A percentile compares a stretch with the other conserved stretches of the same genome.
These are phyloP conservation scores for Abrostola triplasia DNA, from an alignment of 2,888 invertebrate genomes.

Conservation along the genomic window DNA sequence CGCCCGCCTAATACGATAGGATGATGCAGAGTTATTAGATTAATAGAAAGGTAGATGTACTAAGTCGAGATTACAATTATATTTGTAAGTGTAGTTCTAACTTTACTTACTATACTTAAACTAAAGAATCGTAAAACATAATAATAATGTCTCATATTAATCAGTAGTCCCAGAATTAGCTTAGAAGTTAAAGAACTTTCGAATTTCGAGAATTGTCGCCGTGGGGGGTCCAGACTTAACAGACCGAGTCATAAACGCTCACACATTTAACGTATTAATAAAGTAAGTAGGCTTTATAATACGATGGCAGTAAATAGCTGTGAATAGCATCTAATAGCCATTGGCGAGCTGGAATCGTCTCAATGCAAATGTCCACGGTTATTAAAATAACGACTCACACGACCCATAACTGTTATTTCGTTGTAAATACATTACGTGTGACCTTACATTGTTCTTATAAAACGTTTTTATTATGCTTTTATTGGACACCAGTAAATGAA, in stretches of 20 bases:
- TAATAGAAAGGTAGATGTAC: too few species aligned
- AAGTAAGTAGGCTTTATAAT: constrained; percentile 37
- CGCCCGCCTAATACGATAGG: too few species aligned
- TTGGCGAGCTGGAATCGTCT: constrained; percentile 31
- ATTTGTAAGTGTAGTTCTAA: too few species aligned
- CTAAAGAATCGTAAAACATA: too few species aligned
- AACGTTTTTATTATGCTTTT: constrained; percentile 19
- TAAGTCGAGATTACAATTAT: too few species aligned
- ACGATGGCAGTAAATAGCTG: constrained; percentile 31
- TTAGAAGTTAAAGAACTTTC: constrained; percentile 5
- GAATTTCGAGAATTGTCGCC: constrained; percentile 9
- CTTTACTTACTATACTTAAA: too few species aligned
- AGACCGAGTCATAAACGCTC: constrained; percentile 38
- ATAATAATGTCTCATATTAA: too few species aligned
- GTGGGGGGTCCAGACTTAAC: constrained; percentile 46
- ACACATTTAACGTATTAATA: constrained; percentile 33
- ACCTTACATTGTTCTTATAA: constrained; percentile 26
- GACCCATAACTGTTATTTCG: constrained; percentile 43
- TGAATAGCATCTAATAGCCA: constrained; percentile 27
- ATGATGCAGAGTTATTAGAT: too few species aligned
- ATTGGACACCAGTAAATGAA: constrained; percentile 14
- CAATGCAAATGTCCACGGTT: constrained; percentile 47
- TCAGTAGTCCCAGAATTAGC: constrained; percentile 1
- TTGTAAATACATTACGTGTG: constrained; percentile 28
- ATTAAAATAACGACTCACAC: constrained; percentile 50